Evolutionary conservation across 2,797 vertebrate species (phyloP), one percentile per base, ranked within the genome.

Genomic region (Gymnothorax javanicus): DNA sequence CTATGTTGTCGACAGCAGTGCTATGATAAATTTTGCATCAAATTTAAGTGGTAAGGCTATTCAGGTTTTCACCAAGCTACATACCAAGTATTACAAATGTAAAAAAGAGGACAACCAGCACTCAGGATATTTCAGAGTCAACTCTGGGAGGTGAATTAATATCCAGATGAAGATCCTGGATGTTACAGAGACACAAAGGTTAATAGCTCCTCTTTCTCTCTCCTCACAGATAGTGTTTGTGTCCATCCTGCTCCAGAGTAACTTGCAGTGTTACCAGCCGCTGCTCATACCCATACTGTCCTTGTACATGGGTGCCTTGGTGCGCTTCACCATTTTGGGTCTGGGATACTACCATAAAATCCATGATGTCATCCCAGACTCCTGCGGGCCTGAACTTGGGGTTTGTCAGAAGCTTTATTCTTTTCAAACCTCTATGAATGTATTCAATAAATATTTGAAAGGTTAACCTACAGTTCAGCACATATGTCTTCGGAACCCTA

Each of bases 271-370:
- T 89, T 94, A 96, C 87, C 98, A 99, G 91, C 99, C 99, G 0
- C 94, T 99, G 81, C 96, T 99, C 86, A 99, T 99, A 93, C 99
- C 99, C 0, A 99, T 99, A 91, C 94, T 99, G 7, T 98, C 99
- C n/a, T 93, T 99, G 86, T 99, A 99, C 88, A 98, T 99, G 97
- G 99, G 99, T 9, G 97, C 98, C 2, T 94, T 99, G 71, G 97
- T 99, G 64, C 98, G 99, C 82, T 99, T 99, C 87, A 98, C 95
- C 92, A 97, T 99, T 0, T 96, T 99, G 84, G 97, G 97, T 88
- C 93, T 99, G 87, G 99, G 98, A 71, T 99, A 99, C 94, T 99
- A 99, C 95, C 96, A 95, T 89, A 98, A 98, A 89, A 96, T 99
- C 88, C 98, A 99, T 0, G 97, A 98, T 90, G 96, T 91, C 92